Base-by-base conservation (phyloP, 2,797 vertebrate species). In the Peromyscus melanophrys region DNA sequence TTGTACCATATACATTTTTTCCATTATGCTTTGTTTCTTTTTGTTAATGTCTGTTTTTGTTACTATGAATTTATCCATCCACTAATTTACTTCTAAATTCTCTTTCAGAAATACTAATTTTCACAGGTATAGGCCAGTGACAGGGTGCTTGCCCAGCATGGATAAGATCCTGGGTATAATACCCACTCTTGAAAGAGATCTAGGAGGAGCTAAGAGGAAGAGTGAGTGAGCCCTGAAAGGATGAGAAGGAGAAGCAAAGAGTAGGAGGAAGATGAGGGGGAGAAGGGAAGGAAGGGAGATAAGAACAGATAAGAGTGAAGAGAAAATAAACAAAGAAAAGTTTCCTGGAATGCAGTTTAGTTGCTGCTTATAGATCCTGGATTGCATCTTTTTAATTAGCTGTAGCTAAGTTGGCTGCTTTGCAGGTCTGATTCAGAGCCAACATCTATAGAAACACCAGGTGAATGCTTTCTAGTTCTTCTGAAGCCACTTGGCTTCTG, bases 51-150 rank as follows among this genome's bases (percentile, higher is more conserved):
- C 25, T 92, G 0, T 37, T 2, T 88, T 43, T 85, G 43, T 69
- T 23, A 67, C 6, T 52, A n/a, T 25, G 19, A 31, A 63, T 11
- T 83, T 83, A 27, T 55, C 61, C 57, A 43, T n/a, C 81, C 27
- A 77, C 34, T 31, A 69, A 12, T 73, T 49, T 2, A 10, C 14
- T 19, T 21, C 25, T 13, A 93, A 29, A 52, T 73, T 81, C 21
- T 89, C 25, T 14, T 6, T 92, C 6, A 57, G 17, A 93, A 92
- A 63, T 77, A 65, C 40, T 86, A 59, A 83, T 92, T 85, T 67
- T 0, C 23, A 40, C 1, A 43, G 25, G 13, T 59, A 75, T 73
- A 75, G 6, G 21, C 43, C 27, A 57, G 3, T 21, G 5, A 3
- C 21, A 21, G 25, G 21, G 17, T 75, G 16, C 9, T 88, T 57